Conservation (phyloP, 30 jellyfish, hydroid and myxozoan species). For the Hydra vulgaris region DNA sequence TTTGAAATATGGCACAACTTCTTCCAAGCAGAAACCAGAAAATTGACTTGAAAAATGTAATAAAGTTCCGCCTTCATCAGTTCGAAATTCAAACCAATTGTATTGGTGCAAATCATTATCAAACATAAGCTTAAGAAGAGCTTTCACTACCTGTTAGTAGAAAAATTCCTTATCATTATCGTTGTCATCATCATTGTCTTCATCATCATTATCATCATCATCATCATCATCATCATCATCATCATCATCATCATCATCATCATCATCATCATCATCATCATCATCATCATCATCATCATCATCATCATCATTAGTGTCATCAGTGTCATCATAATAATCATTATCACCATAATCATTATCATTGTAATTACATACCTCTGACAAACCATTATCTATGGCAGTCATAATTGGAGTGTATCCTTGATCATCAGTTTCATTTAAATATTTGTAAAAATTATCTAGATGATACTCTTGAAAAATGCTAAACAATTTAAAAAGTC, state of each 20-base stretch:
- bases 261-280: no score
- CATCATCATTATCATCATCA: no score
- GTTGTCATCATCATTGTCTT: neutral
- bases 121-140: slow-evolving; percentile 2
- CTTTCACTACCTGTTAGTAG: slow-evolving; percentile 6
- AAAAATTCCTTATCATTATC: neutral
- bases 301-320: no score
- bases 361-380: neutral
- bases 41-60: slow-evolving; percentile 57
- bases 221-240: no score
- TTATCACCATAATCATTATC: neutral
- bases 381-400: slow-evolving; percentile 8
- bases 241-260: no score
- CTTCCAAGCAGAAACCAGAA: slow-evolving; percentile 31
- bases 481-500: neutral
- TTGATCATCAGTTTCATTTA: neutral
- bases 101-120: slow-evolving; percentile 1
- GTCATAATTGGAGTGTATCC: slow-evolving; percentile 3
- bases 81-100: slow-evolving; percentile 23
- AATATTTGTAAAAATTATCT: neutral
- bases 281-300: no score
- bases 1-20: slow-evolving; percentile 22
- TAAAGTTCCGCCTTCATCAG: slow-evolving; percentile 47
- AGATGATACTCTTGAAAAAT: neutral
- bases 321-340: no score